Evolutionary conservation across 1,140 invertebrate species (phyloP).

Genomic region (Drosophila chauvacae): DNA sequence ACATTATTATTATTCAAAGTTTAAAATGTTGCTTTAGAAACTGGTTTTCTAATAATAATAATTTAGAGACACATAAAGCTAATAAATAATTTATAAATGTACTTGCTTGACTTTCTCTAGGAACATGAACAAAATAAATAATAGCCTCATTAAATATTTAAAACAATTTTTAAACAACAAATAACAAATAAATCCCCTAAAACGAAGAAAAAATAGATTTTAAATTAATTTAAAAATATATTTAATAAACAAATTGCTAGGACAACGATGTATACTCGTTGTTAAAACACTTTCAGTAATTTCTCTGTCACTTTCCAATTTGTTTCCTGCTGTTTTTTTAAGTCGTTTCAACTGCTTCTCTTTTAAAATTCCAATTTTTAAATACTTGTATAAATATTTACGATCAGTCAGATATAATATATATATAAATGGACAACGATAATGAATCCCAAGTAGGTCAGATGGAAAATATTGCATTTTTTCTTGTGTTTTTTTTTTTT

Average conservation of each 20-base stretch:
- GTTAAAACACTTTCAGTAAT: slow-evolving; percentile 6
- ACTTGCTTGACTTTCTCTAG: slow-evolving; percentile 12
- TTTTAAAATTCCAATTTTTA: slow-evolving; percentile 4
- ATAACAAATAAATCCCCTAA: not conserved
- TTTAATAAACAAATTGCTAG: not conserved
- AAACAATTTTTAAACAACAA: not conserved
- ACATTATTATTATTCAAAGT: not conserved
- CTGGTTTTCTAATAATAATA: not conserved
- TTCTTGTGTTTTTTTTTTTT: not conserved
- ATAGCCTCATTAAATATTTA: not conserved
- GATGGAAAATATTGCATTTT: slow-evolving; percentile 31
- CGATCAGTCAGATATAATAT: slow-evolving; percentile 31
- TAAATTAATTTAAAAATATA: not conserved
- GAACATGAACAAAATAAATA: not conserved
- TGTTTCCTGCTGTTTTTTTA: slow-evolving; percentile 19
- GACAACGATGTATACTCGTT: not conserved
- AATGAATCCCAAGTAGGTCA: slow-evolving; percentile 67
- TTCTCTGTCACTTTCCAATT: slow-evolving; percentile 35
- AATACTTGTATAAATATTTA: slow-evolving; percentile 30
- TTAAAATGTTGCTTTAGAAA: not conserved
- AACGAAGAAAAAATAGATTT: not conserved
- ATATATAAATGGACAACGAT: slow-evolving; percentile 48
- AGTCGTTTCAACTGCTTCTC: slow-evolving; percentile 9
- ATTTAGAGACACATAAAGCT: not conserved
- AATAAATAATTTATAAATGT: slow-evolving; percentile 3